These are phyloP conservation scores for Zeus faber DNA, from an alignment of 2,113 vertebrate genomes.

Conservation along the genomic window DNA sequence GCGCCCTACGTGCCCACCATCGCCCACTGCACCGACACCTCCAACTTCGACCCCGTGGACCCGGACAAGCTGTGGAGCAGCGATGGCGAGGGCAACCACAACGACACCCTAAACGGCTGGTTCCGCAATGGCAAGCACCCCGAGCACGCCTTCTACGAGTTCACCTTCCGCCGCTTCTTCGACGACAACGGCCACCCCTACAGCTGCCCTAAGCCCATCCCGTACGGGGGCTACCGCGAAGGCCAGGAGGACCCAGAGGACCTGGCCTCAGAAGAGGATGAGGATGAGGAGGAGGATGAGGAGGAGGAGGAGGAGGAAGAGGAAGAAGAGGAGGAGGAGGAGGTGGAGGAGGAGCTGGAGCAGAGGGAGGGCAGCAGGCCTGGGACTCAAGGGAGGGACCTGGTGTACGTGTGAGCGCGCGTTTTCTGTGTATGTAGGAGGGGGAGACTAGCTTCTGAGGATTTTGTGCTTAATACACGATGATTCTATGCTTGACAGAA, in stretches of 20 bases:
- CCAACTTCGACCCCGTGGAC: conserved; percentile 97
- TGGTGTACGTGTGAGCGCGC: conserved; percentile 94
- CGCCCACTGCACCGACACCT: conserved; percentile 92
- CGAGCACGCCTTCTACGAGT: conserved; percentile 97
- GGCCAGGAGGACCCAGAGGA: conserved; percentile 73
- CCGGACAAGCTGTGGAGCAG: conserved; percentile 95
- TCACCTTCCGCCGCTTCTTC: conserved; percentile 97
- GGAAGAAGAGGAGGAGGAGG: conserved; percentile 57
- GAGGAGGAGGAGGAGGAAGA: conserved; percentile 78
- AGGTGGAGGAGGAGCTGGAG: conserved; percentile 67
- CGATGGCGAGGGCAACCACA: conserved; percentile 82
- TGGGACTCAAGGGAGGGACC: conserved; percentile 77
- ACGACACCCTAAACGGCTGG: conserved; percentile 91
- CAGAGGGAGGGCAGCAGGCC: conserved; percentile 52
- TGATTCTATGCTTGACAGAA: no score
- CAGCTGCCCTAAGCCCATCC: conserved; percentile 95
- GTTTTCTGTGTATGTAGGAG: not conserved
- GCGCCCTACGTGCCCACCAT: conserved; percentile 96
- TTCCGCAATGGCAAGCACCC: conserved; percentile 97
- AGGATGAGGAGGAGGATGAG: conserved; percentile 82
- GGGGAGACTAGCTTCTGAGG: not conserved
- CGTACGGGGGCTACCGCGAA: conserved; percentile 82
- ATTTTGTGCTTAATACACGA: no score
- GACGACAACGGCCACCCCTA: conserved; percentile 98
- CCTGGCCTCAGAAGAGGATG: conserved; percentile 61